A percentile compares a stretch with the other conserved stretches of the same genome.
These are phyloP conservation scores for Arnoldichthys spilopterus DNA, from an alignment of 2,797 vertebrate species.

Conservation along the genomic window DNA sequence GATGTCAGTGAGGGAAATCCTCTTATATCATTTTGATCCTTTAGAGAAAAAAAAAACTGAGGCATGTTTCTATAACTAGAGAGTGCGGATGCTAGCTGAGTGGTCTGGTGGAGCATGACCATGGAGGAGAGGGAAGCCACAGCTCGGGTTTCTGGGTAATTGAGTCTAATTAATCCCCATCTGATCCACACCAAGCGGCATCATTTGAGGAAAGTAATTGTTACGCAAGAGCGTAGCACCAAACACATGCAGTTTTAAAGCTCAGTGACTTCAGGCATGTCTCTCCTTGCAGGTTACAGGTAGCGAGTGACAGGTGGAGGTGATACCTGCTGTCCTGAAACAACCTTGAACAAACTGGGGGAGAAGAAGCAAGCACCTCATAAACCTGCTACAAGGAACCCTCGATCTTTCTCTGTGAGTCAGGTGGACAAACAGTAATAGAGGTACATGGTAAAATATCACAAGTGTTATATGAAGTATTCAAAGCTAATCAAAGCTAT, in stretches of 20 bases:
- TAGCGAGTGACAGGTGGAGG: conserved; percentile 42
- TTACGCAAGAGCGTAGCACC: conserved; percentile 37
- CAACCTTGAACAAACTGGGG: conserved; percentile 48
- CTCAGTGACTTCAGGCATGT: conserved; percentile 46
- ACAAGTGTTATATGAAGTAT: neutral
- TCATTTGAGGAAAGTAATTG: conserved; percentile 39
- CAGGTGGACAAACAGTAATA: neutral
- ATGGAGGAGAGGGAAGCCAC: conserved; percentile 17
- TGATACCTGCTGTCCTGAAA: conserved; percentile 53
- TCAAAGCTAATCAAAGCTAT: no score
- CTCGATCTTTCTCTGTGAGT: conserved; percentile 28
- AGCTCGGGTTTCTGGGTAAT: conserved; percentile 46
- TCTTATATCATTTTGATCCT: no score
- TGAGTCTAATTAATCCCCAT: conserved; percentile 51
- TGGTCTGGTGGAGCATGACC: conserved; percentile 6
- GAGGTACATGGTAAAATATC: conserved; percentile 14
- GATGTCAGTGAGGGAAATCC: no score
- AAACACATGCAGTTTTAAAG: conserved; percentile 54
- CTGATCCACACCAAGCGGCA: conserved; percentile 42
- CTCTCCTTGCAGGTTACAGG: conserved; percentile 52
- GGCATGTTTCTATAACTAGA: neutral
- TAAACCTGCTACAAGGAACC: conserved; percentile 42
- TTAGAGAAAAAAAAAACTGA: neutral
- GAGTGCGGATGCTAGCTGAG: conserved; percentile 10
- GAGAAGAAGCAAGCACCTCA: conserved; percentile 41